These are phyloP conservation scores for Aurelia aurita complex sp. Pacific DNA, from an alignment of 30 jellyfish, hydroid and myxozoan species.

Conservation along the genomic window DNA sequence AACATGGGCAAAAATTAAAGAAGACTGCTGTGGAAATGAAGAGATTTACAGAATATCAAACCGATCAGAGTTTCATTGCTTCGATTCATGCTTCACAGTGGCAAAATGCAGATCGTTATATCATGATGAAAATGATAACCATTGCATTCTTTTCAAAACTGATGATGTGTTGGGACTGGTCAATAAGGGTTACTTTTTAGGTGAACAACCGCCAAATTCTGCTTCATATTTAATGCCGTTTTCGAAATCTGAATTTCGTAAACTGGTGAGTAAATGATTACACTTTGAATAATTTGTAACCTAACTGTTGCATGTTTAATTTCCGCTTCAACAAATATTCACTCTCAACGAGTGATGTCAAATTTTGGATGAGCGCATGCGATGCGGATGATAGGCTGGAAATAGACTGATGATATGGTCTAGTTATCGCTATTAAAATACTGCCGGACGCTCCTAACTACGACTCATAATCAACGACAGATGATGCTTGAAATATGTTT, in stretches of 20 bases:
- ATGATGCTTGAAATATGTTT: too few relatives aligned
- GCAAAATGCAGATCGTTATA: conserved; percentile 5
- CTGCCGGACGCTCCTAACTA: too few relatives aligned
- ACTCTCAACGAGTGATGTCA: too few relatives aligned
- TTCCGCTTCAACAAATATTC: too few relatives aligned
- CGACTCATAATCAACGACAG: too few relatives aligned
- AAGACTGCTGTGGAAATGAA: background rate
- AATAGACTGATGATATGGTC: too few relatives aligned
- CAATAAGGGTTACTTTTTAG: background rate
- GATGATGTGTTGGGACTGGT: background rate
- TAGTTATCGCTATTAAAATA: too few relatives aligned
- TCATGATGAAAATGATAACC: background rate
- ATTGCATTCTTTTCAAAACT: conserved; percentile 2
- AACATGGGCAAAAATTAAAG: background rate
- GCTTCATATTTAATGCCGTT: background rate
- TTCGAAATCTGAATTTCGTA: background rate
- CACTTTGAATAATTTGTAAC: too few relatives aligned
- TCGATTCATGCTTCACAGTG: conserved; percentile 7
- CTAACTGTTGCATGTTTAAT: too few relatives aligned
- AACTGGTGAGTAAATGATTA: background rate
- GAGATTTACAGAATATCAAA: background rate
- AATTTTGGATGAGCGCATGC: too few relatives aligned
- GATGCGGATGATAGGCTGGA: too few relatives aligned
- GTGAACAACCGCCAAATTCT: background rate
- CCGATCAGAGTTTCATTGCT: background rate